phyloP scores from a whole-genome alignment of 2,888 invertebrate genomes.

The Clanis bilineata region DNA sequence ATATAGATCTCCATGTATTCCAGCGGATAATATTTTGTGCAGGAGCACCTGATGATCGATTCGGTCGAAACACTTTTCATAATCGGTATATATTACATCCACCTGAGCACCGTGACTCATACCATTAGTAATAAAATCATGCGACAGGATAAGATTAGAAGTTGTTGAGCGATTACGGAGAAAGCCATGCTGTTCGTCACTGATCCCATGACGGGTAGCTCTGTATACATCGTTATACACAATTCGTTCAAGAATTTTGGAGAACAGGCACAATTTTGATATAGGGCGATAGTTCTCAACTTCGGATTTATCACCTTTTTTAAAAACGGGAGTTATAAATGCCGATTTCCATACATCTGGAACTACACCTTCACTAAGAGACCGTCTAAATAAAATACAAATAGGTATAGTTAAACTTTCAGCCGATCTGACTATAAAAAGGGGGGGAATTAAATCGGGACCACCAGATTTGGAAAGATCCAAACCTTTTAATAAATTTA shows the following conservation, averaged over 20 bases:
- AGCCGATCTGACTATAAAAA: not conserved
- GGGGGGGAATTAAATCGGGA: not conserved
- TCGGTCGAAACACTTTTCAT: not conserved
- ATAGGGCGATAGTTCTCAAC: not conserved
- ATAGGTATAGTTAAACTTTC: not conserved
- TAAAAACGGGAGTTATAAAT: no score
- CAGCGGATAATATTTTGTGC: not conserved
- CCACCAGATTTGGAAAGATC: not conserved
- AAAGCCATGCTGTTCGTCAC: not conserved
- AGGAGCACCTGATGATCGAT: not conserved
- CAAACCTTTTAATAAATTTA: not conserved
- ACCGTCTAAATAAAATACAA: no score
- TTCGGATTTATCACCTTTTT: not conserved
- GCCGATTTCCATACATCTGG: slow-evolving; percentile 7
- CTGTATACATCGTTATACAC: not conserved
- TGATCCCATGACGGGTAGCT: not conserved
- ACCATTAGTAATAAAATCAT: not conserved
- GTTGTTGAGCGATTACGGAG: not conserved
- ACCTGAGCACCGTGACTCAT: not conserved
- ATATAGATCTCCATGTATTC: not conserved
- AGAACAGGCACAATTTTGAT: not conserved
- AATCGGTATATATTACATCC: slow-evolving; percentile 2
- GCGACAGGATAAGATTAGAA: not conserved
- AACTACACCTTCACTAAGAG: not conserved
- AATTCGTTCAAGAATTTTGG: not conserved